Evolutionary conservation across 2,797 vertebrate genomes (phyloP), one percentile per base, ranked within the genome.

Genomic region (Enteromius paludinosus): DNA sequence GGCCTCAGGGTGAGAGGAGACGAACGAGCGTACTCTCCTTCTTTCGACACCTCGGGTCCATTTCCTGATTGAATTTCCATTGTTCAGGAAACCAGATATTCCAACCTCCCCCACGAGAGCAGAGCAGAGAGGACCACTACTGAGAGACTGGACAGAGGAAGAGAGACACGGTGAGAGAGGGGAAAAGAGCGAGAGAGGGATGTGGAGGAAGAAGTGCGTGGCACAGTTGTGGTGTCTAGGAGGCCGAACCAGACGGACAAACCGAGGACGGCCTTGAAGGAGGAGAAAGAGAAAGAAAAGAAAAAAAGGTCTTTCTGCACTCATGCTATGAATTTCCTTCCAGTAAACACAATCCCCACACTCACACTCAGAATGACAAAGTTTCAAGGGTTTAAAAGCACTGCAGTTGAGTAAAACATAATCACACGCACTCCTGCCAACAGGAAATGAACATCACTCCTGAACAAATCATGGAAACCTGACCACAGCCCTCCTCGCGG

Each of bases 41-140:
- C 85, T 66, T 87, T 89, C 85, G 77, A 87, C 89, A 79, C 91
- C 88, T 89, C 92, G 86, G 90, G 90, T 91, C 92, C 90, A 90
- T 93, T 94, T 94, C 92, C 94, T 93, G 94, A 95, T 94, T 93
- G 93, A 93, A 89, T 95, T 95, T 95, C 95, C 95, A 95, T 96
- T 94, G 93, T 95, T 90, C 87, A 61, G 54, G 86, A 93, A 93
- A 95, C 90, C 20, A 85, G 87, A 94, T 91, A 88, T 85, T 49
- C 68, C 88, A 68, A 23, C 65, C 77, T 86, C 82, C 78, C 81
- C 61, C 68, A 62, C 77, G 45, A 82, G 54, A 88, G 33, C 83
- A 82, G 54, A 88, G 33, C 82, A 52, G 84, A 83, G 56, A 71
- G 38, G 73, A 83, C 70, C 83, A 75, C 73, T 47, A 64, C 52